Evolutionary conservation across 2,888 invertebrate genomes (phyloP).

Genomic region (Mimachlamys varia): DNA sequence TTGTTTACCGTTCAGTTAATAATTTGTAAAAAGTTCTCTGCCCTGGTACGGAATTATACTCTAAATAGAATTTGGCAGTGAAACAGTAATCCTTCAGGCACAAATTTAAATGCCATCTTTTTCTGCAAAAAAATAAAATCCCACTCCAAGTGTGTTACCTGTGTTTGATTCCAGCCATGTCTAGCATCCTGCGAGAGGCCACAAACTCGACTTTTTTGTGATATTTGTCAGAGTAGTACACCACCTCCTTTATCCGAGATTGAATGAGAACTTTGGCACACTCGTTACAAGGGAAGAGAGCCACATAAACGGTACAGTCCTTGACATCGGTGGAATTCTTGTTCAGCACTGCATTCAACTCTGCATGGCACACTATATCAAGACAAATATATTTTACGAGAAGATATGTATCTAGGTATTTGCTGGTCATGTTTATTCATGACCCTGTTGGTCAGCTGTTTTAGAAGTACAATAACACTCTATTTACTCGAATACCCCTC

Average conservation of each 20-base stretch:
- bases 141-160: conserved; percentile 56
- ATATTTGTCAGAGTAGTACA: conserved; percentile 92
- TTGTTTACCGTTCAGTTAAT: no score
- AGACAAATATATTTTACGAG: not conserved
- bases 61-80: no score
- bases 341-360: conserved; percentile 97
- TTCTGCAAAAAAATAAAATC: no score
- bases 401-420: no score
- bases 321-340: conserved; percentile 91
- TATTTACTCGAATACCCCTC: no score
- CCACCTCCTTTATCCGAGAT: conserved; percentile 89
- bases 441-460: no score
- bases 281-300: conserved; percentile 97
- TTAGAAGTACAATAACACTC: no score
- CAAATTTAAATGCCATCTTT: no score
- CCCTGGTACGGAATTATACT: no score
- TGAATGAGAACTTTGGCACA: conserved; percentile 99
- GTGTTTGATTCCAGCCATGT: conserved; percentile 88
- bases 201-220: conserved; percentile 86
- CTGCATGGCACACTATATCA: conserved; percentile 95
- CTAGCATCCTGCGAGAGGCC: conserved; percentile 92
- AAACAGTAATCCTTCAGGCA: no score
- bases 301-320: conserved; percentile 93
- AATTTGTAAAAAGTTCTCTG: no score
- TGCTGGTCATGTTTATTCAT: no score